Percentiles rank a stretch among this genome's conserved stretches.
phyloP scores from a whole-genome alignment of 2,113 vertebrate species.

The Daphoenositta chrysoptera region DNA sequence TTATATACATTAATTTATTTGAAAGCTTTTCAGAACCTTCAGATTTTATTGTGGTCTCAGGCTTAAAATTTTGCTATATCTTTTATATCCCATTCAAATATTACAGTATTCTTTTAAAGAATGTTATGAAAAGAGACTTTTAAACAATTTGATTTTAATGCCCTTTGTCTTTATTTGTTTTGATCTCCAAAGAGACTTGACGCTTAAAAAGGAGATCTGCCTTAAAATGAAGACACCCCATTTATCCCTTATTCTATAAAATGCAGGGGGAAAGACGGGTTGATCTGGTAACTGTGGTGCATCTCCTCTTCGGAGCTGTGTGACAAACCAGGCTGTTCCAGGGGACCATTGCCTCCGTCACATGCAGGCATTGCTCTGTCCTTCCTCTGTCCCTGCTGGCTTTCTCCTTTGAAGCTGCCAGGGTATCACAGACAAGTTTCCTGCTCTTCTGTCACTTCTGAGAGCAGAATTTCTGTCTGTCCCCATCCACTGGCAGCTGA shows the following conservation, averaged over 20 bases:
- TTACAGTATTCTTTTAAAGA: background rate
- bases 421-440: background rate
- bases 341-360: rapidly evolving
- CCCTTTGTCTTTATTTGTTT: background rate
- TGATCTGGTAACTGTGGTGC: background rate
- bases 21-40: background rate
- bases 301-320: background rate
- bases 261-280: background rate
- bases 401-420: background rate
- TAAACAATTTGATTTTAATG: background rate
- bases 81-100: background rate
- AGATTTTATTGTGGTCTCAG: background rate
- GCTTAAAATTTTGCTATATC: background rate
- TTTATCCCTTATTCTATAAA: background rate
- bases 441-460: background rate
- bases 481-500: background rate
- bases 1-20: background rate
- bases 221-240: background rate
- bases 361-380: background rate
- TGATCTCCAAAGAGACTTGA: background rate
- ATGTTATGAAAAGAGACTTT: background rate
- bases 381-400: background rate
- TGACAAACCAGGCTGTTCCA: background rate
- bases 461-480: background rate
- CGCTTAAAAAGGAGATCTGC: background rate